Base-by-base conservation (phyloP, 2,797 vertebrate species). In the Clarias laeviceps region DNA sequence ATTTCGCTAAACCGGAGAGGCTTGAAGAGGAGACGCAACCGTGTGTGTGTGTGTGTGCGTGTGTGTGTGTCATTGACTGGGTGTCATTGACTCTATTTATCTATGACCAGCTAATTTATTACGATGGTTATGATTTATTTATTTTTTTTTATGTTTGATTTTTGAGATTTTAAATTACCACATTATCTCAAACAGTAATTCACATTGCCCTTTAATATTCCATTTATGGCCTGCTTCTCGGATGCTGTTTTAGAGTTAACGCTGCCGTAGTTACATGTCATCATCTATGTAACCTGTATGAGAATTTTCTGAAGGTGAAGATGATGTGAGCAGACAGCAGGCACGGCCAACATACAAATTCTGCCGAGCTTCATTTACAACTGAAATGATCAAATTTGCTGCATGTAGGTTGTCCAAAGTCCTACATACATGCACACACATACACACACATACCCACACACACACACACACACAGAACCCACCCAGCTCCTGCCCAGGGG, bases 401-500 rank as follows among this genome's bases (percentile, higher is more conserved):
- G 64, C 32, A 79, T 80, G 78, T 64, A 56, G 34, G 37, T 62
- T 37, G 65, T 37, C 45, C 64, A 61, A 37, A 79, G 64, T 70
- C 74, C 62, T 6, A 50, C 40, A 73, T 27, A 73, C 82, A 87
- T 22, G 15, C 59, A 77, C 68, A 29, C 86, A 88, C 74, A 62
- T 50, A 61, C 69, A 76, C 22, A 72, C 68, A 40, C 29, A 40
- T 27, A 66, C 66, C 37, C 37, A 76, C 8, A 76, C 6, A 45
- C 37, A 45, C 37, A 40, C 8, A 72, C 0, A 72, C 34, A 40
- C 20, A 50, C 54, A 37, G 32, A 81, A 14, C 74, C 73, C 83
- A 85, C 84, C 81, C 12, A 45, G 24, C 69, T 83, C 90, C 90
- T 90, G 86, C 90, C 85, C 87, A 88, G 90, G 92, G 78, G 57